Evolutionary conservation across 1,140 invertebrate species (phyloP), one percentile per base, ranked within the genome.

Genomic region (Platyscapa corneri): DNA sequence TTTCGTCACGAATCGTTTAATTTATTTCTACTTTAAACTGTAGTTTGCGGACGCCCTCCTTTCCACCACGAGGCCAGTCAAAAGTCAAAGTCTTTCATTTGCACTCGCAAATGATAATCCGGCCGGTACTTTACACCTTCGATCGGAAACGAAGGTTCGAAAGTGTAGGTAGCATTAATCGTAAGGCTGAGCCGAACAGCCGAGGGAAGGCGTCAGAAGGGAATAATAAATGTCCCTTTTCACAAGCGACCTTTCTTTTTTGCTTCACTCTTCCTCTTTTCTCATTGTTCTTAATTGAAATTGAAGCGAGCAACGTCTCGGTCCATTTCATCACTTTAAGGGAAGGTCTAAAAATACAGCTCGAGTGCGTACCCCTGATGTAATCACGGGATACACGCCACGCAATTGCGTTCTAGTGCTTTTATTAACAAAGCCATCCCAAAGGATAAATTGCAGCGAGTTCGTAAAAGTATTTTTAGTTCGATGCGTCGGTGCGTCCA

Each of bases 211-310:
- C 10, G 49, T 60, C 20, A 5, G 56, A 0, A 60, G 27, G 27
- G 20, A 60, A 27, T 27, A 60, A 60, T 27, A 27, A 60, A 27
- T 6, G 23, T 27, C 1, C 6, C 27, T 60, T 60, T 27, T 3
- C 10, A 60, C 20, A 27, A 23, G 3, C 23, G 56, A 60, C 27
- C 56, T 60, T 60, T 60, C 56, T 60, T 60, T 60, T 27, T 7
- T 27, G 56, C 56, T 74, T 20, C 6, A 34, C n/a, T n/a, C 39
- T 56, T 77, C 75, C 75, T 77, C n/a, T 37, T 77, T 46, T 56
- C 16, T 53, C 75, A 46, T 77, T 56, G 27, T 34, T 77, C 75
- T 46, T 20, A 77, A 77, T 77, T 77, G n/a, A 56, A 77, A 77
- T 56, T 77, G n/a, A 56, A 77, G 75, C 30, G 46, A 30, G 12